phyloP scores from a whole-genome alignment of 2,888 invertebrate species.

The Drosophila testacea region DNA sequence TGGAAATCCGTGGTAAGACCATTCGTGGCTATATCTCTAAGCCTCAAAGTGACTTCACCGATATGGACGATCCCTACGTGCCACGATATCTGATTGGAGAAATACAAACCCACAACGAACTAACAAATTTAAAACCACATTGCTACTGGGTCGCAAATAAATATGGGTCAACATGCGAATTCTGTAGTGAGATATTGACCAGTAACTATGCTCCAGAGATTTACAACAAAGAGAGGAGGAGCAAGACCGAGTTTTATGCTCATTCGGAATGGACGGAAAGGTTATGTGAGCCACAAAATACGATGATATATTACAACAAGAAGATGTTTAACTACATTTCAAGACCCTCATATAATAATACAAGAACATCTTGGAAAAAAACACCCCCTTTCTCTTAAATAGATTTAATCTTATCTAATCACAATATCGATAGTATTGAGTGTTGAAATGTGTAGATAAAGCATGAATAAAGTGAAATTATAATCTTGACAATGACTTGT shows the following conservation, averaged over 20 bases:
- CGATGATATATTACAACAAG: background rate
- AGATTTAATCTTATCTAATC: background rate
- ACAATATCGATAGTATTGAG: background rate
- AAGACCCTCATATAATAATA: background rate
- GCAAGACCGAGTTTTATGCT: background rate
- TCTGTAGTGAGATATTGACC: background rate
- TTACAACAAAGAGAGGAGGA: background rate
- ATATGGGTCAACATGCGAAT: background rate
- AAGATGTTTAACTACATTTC: background rate
- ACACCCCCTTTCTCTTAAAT: background rate
- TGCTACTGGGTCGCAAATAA: background rate
- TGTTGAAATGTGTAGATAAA: background rate
- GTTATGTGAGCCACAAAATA: constrained; percentile 4
- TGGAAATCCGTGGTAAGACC: constrained; percentile 5
- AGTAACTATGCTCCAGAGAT: constrained; percentile 12
- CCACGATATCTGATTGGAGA: constrained; percentile 5
- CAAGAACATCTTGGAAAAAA: background rate
- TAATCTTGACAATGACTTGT: background rate
- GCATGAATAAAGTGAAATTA: background rate
- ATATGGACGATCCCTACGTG: constrained; percentile 11
- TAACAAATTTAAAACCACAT: background rate
- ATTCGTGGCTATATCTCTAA: constrained; percentile 16
- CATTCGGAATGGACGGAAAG: background rate
- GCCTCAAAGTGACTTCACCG: constrained; percentile 2
- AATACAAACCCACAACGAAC: background rate